Evolutionary conservation across 1,140 invertebrate species (phyloP).

Genomic region (Magallana gigas): DNA sequence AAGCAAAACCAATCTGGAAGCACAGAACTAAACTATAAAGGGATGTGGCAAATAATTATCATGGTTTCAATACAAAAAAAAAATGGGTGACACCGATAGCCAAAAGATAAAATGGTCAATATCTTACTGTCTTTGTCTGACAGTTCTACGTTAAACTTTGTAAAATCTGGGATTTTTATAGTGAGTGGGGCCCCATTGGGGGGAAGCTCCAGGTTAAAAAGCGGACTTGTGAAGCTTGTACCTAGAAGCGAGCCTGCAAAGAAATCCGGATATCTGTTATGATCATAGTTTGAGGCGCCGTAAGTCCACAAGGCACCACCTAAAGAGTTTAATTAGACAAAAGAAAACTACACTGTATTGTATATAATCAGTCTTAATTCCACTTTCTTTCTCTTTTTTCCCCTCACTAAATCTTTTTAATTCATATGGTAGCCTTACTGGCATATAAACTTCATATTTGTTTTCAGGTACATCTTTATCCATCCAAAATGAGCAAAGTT

Average conservation of each 20-base stretch:
- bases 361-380: neutral
- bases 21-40: no score
- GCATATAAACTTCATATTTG: no score
- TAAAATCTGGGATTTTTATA: slow-evolving; percentile 50
- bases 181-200: slow-evolving; percentile 43
- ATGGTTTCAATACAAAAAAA: no score
- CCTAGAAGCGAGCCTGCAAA: slow-evolving; percentile 52
- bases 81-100: no score
- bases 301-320: neutral
- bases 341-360: neutral
- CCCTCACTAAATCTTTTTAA: neutral
- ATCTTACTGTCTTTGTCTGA: slow-evolving; percentile 39
- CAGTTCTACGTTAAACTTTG: slow-evolving; percentile 1
- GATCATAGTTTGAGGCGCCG: neutral
- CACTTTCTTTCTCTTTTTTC: neutral
- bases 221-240: slow-evolving; percentile 52
- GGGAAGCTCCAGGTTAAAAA: slow-evolving; percentile 47
- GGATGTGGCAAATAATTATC: no score
- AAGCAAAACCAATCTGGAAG: no score
- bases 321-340: neutral
- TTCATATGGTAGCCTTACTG: no score
- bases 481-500: no score
- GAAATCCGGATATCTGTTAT: slow-evolving; percentile 57
- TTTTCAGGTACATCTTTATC: no score
- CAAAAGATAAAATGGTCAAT: neutral